Base-by-base conservation (phyloP, 1,140 invertebrate genomes). In the Pygmarrhopalites habei region DNA sequence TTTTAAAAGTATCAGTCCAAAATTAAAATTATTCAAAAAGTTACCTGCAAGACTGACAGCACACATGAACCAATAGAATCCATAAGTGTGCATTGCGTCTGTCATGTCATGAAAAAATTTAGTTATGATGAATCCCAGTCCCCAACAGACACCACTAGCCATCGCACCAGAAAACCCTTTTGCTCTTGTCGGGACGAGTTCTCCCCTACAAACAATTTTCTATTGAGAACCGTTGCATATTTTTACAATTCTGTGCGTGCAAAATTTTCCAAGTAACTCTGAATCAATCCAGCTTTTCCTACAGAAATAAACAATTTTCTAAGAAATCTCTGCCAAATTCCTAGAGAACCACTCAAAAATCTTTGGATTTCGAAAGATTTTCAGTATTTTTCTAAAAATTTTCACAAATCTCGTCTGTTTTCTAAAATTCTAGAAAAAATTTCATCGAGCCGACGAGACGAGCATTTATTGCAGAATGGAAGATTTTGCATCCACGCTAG, bases 41-140 rank as follows among this genome's bases (percentile, higher is more conserved):
- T n/a, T n/a, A n/a, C 83, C 76, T 60, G 82, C 28, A 23, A 79
- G 65, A 2, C 81, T 81, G 66, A 83, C 74, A 23, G 71, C 74
- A 5, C 80, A 75, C 69, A 81, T 85, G 59, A 78, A 71, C 75
- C 79, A 80, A 66, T 83, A 85, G 14, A 77, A 75, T 7, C 71
- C 75, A 55, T 81, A 81, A 3, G 73, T 71, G 29, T 72, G 72
- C 25, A 82, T 70, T 12, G 70, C 71, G 29, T 74, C 55, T 55
- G 74, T 67, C 43, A 81, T 47, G 2, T 72, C 49, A n/a, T 69
- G 57, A 68, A 80, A 82, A 62, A 75, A 72, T 32, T 77, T 75
- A 2, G 81, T 81, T 25, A 82, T 74, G n/a, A 81, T 62, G 67
- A 82, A 82, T n/a, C 75, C 79, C 62, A 75, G 74, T 10, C 72